phyloP scores from a whole-genome alignment of 2,113 vertebrate species.

The Tringa solitaria region DNA sequence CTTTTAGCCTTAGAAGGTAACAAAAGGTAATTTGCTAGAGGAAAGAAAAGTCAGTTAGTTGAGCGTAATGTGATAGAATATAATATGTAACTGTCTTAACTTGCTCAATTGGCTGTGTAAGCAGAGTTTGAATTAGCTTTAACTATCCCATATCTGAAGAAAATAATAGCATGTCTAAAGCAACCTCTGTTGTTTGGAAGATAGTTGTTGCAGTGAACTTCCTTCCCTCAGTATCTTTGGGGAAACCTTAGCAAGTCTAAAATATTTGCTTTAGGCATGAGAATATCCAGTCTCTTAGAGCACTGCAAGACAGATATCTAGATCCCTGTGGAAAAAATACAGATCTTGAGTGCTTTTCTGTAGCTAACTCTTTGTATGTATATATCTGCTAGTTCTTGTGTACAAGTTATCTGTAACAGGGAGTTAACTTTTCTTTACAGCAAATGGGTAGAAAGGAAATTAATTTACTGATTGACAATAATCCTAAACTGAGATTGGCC shows the following conservation, averaged over 20 bases:
- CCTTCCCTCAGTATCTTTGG: not conserved
- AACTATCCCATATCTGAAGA: not conserved
- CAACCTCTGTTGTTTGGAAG: not conserved
- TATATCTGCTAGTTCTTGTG: not conserved
- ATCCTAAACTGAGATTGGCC: not conserved
- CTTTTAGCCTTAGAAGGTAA: not conserved
- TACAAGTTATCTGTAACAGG: not conserved
- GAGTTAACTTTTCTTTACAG: not conserved
- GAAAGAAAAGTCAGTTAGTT: not conserved
- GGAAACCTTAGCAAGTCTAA: not conserved
- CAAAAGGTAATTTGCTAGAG: not conserved
- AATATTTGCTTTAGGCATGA: not conserved
- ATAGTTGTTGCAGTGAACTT: not conserved
- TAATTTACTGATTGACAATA: not conserved
- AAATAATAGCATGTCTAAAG: not conserved
- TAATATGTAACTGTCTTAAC: not conserved
- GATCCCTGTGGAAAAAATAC: not conserved
- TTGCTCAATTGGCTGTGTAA: not conserved
- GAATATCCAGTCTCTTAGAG: not conserved
- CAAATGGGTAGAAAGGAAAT: not conserved
- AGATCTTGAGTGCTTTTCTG: not conserved
- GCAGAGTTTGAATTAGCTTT: not conserved
- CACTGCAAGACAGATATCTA: not conserved
- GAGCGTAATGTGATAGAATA: not conserved
- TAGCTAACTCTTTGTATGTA: not conserved